Evolutionary conservation across 2,888 invertebrate species (phyloP).

Genomic region (Myopa tessellatipennis): DNA sequence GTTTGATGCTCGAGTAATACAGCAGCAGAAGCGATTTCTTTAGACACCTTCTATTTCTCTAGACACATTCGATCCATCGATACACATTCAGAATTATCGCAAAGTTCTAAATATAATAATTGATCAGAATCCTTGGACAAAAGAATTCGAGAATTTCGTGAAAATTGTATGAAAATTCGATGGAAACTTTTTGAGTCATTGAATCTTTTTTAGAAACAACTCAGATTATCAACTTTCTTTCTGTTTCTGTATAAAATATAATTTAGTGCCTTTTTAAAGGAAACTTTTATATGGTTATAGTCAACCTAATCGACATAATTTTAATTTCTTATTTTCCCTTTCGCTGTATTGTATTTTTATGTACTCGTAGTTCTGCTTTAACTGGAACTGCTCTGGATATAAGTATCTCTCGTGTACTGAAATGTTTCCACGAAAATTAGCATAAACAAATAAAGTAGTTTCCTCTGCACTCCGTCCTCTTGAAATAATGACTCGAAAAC

Average conservation of each 20-base stretch:
- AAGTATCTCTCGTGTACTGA: not conserved
- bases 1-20: too few relatives aligned
- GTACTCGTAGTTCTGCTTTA: not conserved
- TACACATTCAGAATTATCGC: too few relatives aligned
- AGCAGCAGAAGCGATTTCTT: too few relatives aligned
- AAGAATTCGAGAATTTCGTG: too few relatives aligned
- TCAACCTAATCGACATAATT: not conserved
- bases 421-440: not conserved
- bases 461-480: conserved; percentile 4
- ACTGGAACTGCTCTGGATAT: not conserved
- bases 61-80: too few relatives aligned
- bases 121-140: too few relatives aligned
- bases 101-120: too few relatives aligned
- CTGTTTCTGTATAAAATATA: not conserved
- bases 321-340: not conserved
- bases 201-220: too few relatives aligned
- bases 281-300: not conserved
- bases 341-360: not conserved
- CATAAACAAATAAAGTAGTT: conserved; percentile 27
- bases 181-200: too few relatives aligned
- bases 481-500: conserved; percentile 8
- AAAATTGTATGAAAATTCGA: too few relatives aligned
- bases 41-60: too few relatives aligned
- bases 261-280: not conserved
- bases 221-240: too few relatives aligned